Evolutionary conservation across 2,888 invertebrate species (phyloP).

Genomic region (Ormyrus pomaceus): DNA sequence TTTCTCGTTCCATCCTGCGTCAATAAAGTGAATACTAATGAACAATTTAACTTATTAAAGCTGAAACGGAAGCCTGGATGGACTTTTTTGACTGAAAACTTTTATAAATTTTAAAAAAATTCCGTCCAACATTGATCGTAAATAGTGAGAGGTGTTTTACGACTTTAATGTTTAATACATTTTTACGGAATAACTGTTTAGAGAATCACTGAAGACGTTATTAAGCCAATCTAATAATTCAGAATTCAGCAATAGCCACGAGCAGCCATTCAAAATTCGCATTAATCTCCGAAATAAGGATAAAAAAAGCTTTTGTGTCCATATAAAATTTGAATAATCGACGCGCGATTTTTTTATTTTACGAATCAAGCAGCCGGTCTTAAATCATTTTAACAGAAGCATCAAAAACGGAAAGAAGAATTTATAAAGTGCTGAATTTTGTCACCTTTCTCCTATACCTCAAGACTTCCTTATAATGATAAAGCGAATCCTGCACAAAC

Average conservation of each 20-base stretch:
- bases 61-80: background rate
- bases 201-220: no score
- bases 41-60: background rate
- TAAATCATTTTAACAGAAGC: background rate
- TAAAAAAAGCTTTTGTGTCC: background rate
- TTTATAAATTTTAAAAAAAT: background rate
- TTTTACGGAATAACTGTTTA: no score
- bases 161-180: no score
- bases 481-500: constrained; percentile 40
- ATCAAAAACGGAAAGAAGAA: constrained; percentile 20
- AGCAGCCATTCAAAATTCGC: background rate
- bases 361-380: background rate
- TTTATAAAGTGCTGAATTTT: constrained; percentile 41
- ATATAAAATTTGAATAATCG: background rate
- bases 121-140: background rate
- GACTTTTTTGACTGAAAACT: background rate
- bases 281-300: background rate
- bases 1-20: background rate
- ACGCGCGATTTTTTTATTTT: background rate
- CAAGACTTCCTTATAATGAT: constrained; percentile 40
- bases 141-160: no score
- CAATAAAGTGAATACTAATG: no score
- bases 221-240: background rate
- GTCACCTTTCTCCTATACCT: constrained; percentile 45
- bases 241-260: background rate